Base-by-base conservation (phyloP, 2,888 invertebrate species). In the Tetragonisca angustula region DNA sequence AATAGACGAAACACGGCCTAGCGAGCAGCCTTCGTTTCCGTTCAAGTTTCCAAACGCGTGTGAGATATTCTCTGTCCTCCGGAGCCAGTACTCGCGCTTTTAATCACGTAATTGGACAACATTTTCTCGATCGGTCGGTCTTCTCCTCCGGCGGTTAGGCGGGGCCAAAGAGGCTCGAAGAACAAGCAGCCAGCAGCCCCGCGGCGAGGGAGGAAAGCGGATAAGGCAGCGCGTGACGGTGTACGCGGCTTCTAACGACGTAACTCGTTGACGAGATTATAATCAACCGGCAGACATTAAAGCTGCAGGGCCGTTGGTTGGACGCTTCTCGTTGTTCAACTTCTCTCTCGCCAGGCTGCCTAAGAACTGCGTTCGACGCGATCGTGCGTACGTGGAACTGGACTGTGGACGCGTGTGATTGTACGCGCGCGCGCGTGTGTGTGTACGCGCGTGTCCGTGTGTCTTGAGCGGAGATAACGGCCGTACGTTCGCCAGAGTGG, bases 201-300 rank as follows among this genome's bases (percentile, higher is more conserved):
- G 32, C 11, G 2, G 19, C 17, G 15, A 43, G 52, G 54, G 64
- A 68, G 69, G 79, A 84, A 83, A 84, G 11, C 71, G 76, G 80
- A 81, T 79, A 85, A 79, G 76, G 80, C 43, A 71, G 71, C 27
- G 59, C 50, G 74, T 36, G 65, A 49, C 67, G 65, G 52, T 24
- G 69, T 43, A 67, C 67, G 19, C 32, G 77, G 84, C 65, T 88
- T 76, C 88, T 88, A 93, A 92, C 89, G 92, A 91, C 91, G 91
- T 93, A 94, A 94, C 92, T 93, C 93, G 92, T 92, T 94, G 93
- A 94, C 92, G 93, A 94, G 94, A 93, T 94, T 94, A 94, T 94
- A 94, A 94, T 94, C 94, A 94, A 92, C 91, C 92, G 89, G 90
- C 91, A 88, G 89, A 93, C 92, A 92, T 93, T 93, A 93, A 93